These are phyloP conservation scores for Manis crassicaudata DNA, from an alignment of 2,797 vertebrate species.

Conservation along the genomic window DNA sequence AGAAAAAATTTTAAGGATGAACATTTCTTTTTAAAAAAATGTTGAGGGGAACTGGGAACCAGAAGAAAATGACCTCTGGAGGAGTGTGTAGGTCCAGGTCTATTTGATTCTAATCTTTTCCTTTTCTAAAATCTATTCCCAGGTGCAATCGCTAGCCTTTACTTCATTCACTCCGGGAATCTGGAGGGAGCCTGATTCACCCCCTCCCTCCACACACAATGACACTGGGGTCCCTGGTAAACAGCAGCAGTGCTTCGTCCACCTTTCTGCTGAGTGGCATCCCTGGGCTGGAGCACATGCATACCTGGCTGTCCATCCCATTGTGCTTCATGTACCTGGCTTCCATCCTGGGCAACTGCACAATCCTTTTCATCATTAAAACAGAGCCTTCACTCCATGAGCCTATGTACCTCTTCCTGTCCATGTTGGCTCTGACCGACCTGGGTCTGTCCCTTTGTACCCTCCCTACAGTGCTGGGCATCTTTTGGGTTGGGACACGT, in stretches of 20 bases:
- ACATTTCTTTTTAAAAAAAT: neutral
- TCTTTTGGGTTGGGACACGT: conserved; percentile 65
- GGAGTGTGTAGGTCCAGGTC: neutral
- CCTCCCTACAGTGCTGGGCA: conserved; percentile 74
- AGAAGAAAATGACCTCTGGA: neutral
- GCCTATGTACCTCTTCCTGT: conserved; percentile 68
- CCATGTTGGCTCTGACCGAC: conserved; percentile 75
- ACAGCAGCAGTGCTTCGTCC: conserved; percentile 8
- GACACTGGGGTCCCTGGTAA: neutral
- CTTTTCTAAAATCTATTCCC: neutral
- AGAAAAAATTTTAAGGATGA: neutral
- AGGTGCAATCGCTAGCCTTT: neutral
- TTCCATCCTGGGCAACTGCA: conserved; percentile 74
- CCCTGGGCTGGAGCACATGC: conserved; percentile 63
- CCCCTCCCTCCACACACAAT: neutral
- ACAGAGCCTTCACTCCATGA: conserved; percentile 65
- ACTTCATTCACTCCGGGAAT: neutral
- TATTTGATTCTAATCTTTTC: neutral
- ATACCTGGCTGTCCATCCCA: conserved; percentile 75
- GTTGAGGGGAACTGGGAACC: neutral
- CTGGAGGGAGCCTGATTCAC: neutral
- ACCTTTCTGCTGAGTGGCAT: conserved; percentile 75
- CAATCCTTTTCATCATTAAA: conserved; percentile 75
- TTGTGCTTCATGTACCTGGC: conserved; percentile 67
- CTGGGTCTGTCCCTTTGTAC: conserved; percentile 75